Evolutionary conservation across 2,113 vertebrate species (phyloP).

Genomic region (Melospiza georgiana): DNA sequence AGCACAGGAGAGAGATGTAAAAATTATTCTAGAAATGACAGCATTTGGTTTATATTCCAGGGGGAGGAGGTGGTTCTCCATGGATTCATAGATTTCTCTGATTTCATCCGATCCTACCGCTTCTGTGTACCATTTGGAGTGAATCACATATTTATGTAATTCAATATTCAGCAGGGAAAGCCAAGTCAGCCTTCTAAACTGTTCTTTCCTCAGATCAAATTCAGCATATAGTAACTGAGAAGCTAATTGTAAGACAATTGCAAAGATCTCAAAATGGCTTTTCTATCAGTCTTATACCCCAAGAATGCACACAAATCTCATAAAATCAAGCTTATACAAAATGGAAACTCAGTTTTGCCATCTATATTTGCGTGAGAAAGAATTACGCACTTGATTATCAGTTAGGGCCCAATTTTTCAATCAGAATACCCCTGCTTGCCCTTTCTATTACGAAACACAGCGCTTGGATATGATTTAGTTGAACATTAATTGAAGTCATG

Average conservation of each 20-base stretch:
- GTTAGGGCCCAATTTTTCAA: neutral
- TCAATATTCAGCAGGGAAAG: slow-evolving; percentile 46
- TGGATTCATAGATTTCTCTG: slow-evolving; percentile 40
- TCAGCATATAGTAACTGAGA: slow-evolving; percentile 17
- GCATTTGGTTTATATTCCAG: slow-evolving; percentile 21
- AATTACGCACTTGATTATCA: neutral
- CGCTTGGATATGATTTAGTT: neutral
- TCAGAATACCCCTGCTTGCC: neutral
- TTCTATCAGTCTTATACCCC: neutral
- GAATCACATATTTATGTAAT: slow-evolving; percentile 64
- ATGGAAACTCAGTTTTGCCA: neutral
- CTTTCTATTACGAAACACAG: neutral
- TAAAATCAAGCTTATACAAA: slow-evolving; percentile 10
- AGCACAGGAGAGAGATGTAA: slow-evolving; percentile 27
- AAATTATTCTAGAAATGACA: slow-evolving; percentile 46
- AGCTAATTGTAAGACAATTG: slow-evolving; percentile 32
- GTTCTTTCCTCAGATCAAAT: slow-evolving; percentile 53
- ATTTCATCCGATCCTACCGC: slow-evolving; percentile 1
- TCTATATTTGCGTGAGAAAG: neutral
- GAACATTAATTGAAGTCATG: slow-evolving; percentile 11
- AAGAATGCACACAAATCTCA: neutral
- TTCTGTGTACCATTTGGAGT: slow-evolving; percentile 51
- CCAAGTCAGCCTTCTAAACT: slow-evolving; percentile 54
- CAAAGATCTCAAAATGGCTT: slow-evolving; percentile 48
- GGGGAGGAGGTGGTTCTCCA: slow-evolving; percentile 35